A percentile compares a stretch with the other conserved stretches of the same genome.
These are phyloP conservation scores for Galago senegalensis DNA, from an alignment of 2,797 vertebrate genomes.

Conservation along the genomic window DNA sequence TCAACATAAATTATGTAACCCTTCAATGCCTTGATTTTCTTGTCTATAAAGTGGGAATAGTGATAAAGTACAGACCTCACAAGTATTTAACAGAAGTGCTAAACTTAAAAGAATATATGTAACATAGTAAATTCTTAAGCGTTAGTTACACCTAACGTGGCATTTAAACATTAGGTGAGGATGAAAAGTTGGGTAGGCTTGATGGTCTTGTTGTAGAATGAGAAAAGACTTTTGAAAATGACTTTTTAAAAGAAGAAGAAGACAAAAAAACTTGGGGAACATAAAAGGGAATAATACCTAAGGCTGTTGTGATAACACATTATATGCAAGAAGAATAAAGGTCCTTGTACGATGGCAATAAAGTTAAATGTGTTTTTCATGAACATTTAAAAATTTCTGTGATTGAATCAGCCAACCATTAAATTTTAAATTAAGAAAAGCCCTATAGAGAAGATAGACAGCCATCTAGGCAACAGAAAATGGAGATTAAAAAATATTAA, in stretches of 20 bases:
- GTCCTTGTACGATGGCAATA: neutral
- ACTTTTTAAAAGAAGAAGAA: conserved; percentile 28
- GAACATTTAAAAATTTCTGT: conserved; percentile 61
- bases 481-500: conserved; percentile 59
- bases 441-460: conserved; percentile 54
- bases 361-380: conserved; percentile 68
- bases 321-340: conserved; percentile 29
- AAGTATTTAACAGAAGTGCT: neutral
- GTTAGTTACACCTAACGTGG: neutral
- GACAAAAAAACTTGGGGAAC: conserved; percentile 41
- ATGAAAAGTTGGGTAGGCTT: neutral
- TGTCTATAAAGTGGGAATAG: neutral
- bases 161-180: neutral
- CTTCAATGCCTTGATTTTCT: neutral
- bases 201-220: neutral
- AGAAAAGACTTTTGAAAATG: conserved; percentile 30
- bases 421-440: conserved; percentile 81
- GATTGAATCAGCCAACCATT: conserved; percentile 75
- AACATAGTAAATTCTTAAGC: neutral
- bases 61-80: neutral
- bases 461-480: conserved; percentile 61
- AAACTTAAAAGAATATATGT: neutral
- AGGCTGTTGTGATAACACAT: conserved; percentile 13
- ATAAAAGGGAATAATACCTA: conserved; percentile 18
- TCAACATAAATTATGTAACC: neutral